phyloP scores from a whole-genome alignment of 2,113 vertebrate genomes.

The Acinonyx jubatus region DNA sequence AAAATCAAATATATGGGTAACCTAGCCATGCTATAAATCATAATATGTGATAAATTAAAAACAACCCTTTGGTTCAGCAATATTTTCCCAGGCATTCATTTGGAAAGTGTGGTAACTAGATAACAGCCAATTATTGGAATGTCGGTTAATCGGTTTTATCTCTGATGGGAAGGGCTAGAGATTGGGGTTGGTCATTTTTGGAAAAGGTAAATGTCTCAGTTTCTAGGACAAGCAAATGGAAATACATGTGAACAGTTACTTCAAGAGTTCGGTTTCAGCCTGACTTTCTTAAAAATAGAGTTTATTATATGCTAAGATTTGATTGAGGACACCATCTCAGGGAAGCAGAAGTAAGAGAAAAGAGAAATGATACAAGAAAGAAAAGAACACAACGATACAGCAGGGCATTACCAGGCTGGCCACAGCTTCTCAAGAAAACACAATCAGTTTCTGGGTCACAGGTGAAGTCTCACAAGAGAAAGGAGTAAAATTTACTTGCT shows the following conservation, averaged over 20 bases:
- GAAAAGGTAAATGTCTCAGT: neutral
- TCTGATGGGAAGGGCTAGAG: neutral
- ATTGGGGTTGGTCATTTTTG: neutral
- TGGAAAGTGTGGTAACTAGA: neutral
- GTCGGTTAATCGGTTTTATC: neutral
- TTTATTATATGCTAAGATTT: neutral
- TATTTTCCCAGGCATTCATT: neutral
- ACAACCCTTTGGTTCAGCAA: neutral
- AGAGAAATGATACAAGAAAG: neutral
- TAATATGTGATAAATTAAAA: neutral
- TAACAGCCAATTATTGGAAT: neutral
- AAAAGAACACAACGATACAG: neutral
- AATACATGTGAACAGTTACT: neutral
- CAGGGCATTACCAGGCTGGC: neutral
- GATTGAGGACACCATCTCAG: neutral
- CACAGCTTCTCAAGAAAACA: neutral
- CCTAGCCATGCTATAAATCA: neutral
- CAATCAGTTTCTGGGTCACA: neutral
- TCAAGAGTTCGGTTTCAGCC: neutral
- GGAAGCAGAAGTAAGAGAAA: neutral
- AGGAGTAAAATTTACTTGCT: neutral
- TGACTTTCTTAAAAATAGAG: neutral
- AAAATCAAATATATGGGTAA: neutral
- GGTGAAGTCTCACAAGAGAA: neutral
- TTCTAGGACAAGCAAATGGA: neutral